Percentiles rank a stretch among this genome's conserved stretches.
These are phyloP conservation scores for Eutrigla gurnardus DNA, from an alignment of 2,797 vertebrate genomes.

Conservation along the genomic window DNA sequence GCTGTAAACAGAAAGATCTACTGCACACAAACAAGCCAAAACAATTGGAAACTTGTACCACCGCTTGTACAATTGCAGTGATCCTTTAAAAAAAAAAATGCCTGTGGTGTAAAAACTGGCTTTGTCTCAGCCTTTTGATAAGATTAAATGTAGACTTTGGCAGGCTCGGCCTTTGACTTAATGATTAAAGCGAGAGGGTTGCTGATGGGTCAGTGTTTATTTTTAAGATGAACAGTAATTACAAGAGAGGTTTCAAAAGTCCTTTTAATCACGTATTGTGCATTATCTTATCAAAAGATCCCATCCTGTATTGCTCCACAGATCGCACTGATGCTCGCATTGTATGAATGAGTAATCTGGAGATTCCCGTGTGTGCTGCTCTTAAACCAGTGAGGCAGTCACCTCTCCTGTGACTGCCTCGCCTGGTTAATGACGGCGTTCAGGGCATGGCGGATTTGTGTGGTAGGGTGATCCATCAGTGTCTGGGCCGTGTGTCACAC, in stretches of 20 bases:
- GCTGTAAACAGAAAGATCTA: constrained; percentile 52
- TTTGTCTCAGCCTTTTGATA: constrained; percentile 84
- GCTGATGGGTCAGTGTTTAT: constrained; percentile 59
- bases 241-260: constrained; percentile 67
- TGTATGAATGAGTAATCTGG: constrained; percentile 62
- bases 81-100: constrained; percentile 32
- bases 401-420: constrained; percentile 24
- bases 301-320: constrained; percentile 51
- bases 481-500: constrained; percentile 75
- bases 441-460: constrained; percentile 60
- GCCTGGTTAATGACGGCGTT: constrained; percentile 79
- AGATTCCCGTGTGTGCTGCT: constrained; percentile 42
- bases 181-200: constrained; percentile 81
- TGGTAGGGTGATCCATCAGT: constrained; percentile 80
- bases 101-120: constrained; percentile 59
- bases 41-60: constrained; percentile 27
- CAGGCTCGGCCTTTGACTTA: constrained; percentile 79
- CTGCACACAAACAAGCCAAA: constrained; percentile 49
- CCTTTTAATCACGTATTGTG: constrained; percentile 47
- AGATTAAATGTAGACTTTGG: constrained; percentile 88
- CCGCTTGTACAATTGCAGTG: constrained; percentile 23
- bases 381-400: constrained; percentile 37
- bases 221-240: constrained; percentile 58
- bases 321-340: constrained; percentile 50
- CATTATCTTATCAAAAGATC: constrained; percentile 63